Percentiles rank a stretch among this genome's conserved stretches.
Evolutionary conservation across 1,140 invertebrate species (phyloP).

Genomic region (Saccostrea glomerata): DNA sequence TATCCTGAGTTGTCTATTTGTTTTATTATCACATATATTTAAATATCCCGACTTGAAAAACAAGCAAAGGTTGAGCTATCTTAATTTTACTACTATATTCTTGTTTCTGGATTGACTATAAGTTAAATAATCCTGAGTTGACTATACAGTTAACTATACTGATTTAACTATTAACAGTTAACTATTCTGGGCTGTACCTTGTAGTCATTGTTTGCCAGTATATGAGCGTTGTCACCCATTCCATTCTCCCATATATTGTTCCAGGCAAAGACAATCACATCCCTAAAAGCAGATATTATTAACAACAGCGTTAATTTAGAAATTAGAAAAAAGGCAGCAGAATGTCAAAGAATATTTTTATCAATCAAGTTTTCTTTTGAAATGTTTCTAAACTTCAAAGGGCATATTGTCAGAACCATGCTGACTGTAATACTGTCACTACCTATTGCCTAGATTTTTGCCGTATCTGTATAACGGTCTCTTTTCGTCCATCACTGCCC

Average conservation of each 20-base stretch:
- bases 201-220: conserved; percentile 67
- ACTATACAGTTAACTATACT: not conserved
- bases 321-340: no score
- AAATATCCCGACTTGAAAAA: no score
- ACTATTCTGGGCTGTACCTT: conserved; percentile 57
- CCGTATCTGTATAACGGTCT: not conserved
- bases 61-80: no score
- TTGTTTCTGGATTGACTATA: no score
- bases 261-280: conserved; percentile 70
- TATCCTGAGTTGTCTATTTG: no score
- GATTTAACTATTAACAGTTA: not conserved
- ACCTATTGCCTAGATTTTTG: conserved; percentile 17
- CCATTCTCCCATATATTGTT: conserved; percentile 77
- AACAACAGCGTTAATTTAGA: no score
- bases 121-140: not conserved
- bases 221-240: conserved; percentile 59
- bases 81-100: no score
- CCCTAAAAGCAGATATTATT: not conserved
- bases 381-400: no score
- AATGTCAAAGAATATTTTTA: no score
- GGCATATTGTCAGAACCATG: no score
- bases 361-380: no score
- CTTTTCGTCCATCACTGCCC: conserved; percentile 62
- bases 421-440: not conserved
- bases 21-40: no score